Evolutionary conservation across 2,797 vertebrate genomes (phyloP).

Genomic region (Gallinago stenura): DNA sequence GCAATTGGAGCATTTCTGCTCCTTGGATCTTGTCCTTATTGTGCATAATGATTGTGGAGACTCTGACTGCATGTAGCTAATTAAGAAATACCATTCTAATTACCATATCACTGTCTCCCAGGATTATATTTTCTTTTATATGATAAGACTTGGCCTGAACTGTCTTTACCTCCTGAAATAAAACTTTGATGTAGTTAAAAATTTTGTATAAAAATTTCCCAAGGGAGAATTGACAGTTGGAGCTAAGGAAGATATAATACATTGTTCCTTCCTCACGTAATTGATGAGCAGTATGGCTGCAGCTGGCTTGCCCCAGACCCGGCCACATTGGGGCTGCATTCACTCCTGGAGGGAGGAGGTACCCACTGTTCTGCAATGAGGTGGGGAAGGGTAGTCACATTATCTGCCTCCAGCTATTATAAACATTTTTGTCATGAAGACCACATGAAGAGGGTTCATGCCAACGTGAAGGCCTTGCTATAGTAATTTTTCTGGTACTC

Average conservation of each 20-base stretch:
- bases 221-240: background rate
- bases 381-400: background rate
- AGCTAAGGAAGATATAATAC: background rate
- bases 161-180: background rate
- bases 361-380: background rate
- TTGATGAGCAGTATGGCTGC: background rate
- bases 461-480: background rate
- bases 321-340: rapidly evolving
- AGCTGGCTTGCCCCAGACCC: background rate
- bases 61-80: background rate
- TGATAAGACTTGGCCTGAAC: background rate
- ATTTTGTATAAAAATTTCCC: background rate
- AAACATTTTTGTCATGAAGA: background rate
- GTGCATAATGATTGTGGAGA: background rate
- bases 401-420: background rate
- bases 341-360: background rate
- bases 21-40: background rate
- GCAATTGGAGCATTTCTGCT: background rate
- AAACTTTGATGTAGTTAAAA: conserved; percentile 9
- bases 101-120: background rate
- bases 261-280: background rate
- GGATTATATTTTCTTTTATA: background rate
- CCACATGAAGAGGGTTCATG: background rate
- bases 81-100: conserved; percentile 28
- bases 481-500: background rate